Evolutionary conservation across 2,113 vertebrate genomes (phyloP), one percentile per base, ranked within the genome.

Genomic region (Engraulis encrasicolus): DNA sequence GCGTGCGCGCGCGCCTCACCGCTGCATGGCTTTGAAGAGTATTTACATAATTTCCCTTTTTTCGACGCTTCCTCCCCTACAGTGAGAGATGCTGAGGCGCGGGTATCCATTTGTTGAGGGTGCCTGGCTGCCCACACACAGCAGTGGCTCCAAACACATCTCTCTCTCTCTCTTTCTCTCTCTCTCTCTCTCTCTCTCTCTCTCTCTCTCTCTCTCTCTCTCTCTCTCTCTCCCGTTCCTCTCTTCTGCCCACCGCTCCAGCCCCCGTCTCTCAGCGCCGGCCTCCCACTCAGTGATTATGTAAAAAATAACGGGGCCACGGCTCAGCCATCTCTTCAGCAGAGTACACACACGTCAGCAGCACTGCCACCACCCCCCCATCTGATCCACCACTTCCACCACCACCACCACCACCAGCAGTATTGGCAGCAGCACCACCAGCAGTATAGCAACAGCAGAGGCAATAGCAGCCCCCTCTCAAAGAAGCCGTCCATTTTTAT

Each of bases 271-370:
- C 86, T 86, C 61, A 80, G 83, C 78, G 84, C 80, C 18, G 50
- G 87, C 91, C 80, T 89, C 91, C 89, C 89, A 91, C 91, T 86
- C 87, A 88, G 82, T 40, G 81, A 81, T 92, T 92, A 91, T 86
- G 88, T 90, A 90, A 92, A 92, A 92, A 87, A 90, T 80, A 89
- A 86, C 89, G 89, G 85, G 86, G 80, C 82, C 74, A 71, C 77
- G 50, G 84, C 87, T 86, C 82, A 45, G 84, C 78, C 86, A 15
- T 88, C 84, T 89, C 84, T 85, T 87, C 77, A 85, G 84, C 61
- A 50, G 79, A 89, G 80, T 66, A 74, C 31, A 84, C 6, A 23
- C 71, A 38, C 82, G 82, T 89, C 88, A 87, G 83, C 54, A 79
- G 80, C 79, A 74, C 27, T 31, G 34, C 66, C 66, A 31, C 12